Percentiles rank a stretch among this genome's conserved stretches.
phyloP scores from a whole-genome alignment of 2,888 invertebrate species.

The Ormia ochracea region DNA sequence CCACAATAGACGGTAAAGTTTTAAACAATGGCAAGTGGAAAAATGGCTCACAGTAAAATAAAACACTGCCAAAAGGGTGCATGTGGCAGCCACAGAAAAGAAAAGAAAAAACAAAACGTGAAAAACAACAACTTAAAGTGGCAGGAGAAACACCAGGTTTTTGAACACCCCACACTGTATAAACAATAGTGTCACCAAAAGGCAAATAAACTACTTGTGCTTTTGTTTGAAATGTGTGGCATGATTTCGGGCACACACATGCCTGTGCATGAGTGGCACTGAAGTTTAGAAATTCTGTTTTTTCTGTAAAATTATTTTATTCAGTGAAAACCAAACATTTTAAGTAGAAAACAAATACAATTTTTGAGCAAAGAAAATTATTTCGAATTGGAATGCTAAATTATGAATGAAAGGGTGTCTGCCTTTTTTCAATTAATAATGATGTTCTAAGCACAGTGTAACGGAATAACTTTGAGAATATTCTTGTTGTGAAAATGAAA shows the following conservation, averaged over 20 bases:
- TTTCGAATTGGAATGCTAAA: constrained; percentile 36
- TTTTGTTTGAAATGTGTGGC: constrained; percentile 34
- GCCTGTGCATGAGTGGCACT: neutral
- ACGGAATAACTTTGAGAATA: neutral
- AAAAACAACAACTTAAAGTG: constrained; percentile 19
- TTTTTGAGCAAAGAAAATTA: neutral
- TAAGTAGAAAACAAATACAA: constrained; percentile 48
- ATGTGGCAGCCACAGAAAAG: constrained; percentile 46
- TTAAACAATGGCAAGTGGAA: constrained; percentile 55
- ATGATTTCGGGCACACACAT: neutral
- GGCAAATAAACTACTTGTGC: constrained; percentile 48
- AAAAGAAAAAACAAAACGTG: constrained; percentile 20
- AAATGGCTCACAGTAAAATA: constrained; percentile 3
- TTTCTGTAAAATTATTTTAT: neutral
- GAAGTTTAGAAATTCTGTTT: constrained; percentile 34
- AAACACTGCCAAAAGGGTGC: constrained; percentile 47
- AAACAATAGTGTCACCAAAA: constrained; percentile 62
- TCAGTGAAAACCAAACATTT: constrained; percentile 44
- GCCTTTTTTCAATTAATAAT: constrained; percentile 19
- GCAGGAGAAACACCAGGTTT: constrained; percentile 24
- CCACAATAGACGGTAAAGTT: constrained; percentile 62
- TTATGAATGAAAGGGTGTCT: neutral
- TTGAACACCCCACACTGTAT: neutral
- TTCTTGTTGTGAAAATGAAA: too few species aligned
- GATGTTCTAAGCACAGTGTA: neutral